These are phyloP conservation scores for Acrobasis suavella DNA, from an alignment of 2,888 invertebrate species.

Conservation along the genomic window DNA sequence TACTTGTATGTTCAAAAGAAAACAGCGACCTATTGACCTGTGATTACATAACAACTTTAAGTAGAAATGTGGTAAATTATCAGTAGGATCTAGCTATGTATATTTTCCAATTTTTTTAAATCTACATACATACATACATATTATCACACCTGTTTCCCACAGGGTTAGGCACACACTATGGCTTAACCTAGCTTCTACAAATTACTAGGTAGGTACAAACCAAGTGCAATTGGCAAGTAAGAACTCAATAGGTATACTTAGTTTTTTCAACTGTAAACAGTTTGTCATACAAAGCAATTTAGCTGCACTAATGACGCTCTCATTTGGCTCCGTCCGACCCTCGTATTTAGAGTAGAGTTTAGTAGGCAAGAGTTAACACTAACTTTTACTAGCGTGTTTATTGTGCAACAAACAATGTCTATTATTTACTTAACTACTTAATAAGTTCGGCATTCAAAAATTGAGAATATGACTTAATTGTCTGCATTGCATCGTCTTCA, in stretches of 20 bases:
- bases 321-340: not conserved
- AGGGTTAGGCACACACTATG: no score
- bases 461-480: not conserved
- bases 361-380: not conserved
- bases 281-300: not conserved
- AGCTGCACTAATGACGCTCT: not conserved
- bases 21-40: not conserved
- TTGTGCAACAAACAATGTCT: conserved; percentile 1
- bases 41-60: not conserved
- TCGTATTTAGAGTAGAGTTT: not conserved
- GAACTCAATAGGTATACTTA: no score
- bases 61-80: no score
- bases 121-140: no score
- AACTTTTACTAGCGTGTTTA: not conserved
- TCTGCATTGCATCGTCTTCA: no score
- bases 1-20: not conserved
- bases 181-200: no score
- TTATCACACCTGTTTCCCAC: no score
- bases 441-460: not conserved
- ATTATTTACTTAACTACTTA: not conserved
- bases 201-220: no score
- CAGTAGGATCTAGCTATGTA: no score
- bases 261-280: no score
- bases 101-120: no score
- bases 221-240: no score